Conservation (phyloP, 2,888 invertebrate species). For the Thymelicus sylvestris region DNA sequence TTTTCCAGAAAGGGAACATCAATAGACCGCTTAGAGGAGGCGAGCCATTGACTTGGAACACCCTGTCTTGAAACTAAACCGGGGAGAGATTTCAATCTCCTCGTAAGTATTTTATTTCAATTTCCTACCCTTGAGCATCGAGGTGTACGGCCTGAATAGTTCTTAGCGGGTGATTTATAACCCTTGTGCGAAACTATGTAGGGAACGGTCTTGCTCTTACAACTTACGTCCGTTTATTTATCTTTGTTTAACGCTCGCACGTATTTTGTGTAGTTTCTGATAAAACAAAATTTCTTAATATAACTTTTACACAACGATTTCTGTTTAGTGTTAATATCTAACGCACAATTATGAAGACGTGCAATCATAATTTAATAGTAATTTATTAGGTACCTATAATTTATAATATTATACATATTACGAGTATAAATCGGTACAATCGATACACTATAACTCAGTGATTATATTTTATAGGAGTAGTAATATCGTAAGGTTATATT, state of each 20-base stretch:
- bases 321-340: too few relatives aligned
- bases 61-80: slow-evolving; percentile 40
- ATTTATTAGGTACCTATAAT: too few relatives aligned
- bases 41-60: slow-evolving; percentile 40
- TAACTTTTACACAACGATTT: neutral
- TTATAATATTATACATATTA: too few relatives aligned
- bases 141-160: slow-evolving; percentile 44
- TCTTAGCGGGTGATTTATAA: slow-evolving; percentile 39
- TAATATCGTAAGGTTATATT: too few relatives aligned
- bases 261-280: slow-evolving; percentile 16
- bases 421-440: too few relatives aligned
- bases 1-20: slow-evolving; percentile 44
- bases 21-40: slow-evolving; percentile 45
- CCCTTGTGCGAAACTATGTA: slow-evolving; percentile 23
- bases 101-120: slow-evolving; percentile 47
- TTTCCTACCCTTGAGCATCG: slow-evolving; percentile 44
- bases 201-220: slow-evolving; percentile 15
- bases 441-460: too few relatives aligned
- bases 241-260: slow-evolving; percentile 16
- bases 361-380: too few relatives aligned
- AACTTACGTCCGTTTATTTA: slow-evolving; percentile 29
- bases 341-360: too few relatives aligned
- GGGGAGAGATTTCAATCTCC: slow-evolving; percentile 47
- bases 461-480: too few relatives aligned
- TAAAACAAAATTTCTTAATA: slow-evolving; percentile 6